Evolutionary conservation across 2,113 vertebrate species (phyloP), one percentile per base, ranked within the genome.

Genomic region (Oreotrochilus melanogaster): DNA sequence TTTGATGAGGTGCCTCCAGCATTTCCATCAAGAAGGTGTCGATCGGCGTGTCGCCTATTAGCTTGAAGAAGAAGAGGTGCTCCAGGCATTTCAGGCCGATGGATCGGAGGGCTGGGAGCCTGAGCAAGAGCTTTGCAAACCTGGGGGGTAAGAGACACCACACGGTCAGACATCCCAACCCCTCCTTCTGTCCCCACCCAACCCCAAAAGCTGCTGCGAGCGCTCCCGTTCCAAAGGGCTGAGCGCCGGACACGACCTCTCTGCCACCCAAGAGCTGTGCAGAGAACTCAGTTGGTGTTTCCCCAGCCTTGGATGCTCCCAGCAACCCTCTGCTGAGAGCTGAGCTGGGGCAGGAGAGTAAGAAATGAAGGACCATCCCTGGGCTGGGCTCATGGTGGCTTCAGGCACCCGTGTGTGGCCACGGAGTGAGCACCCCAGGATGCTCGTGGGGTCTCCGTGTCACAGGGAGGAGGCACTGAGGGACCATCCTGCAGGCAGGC

Each of bases 21-120:
- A 99, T 99, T 97, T 99, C 99, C 99, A 99, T 99, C 95, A 99
- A 97, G 98, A 99, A 99, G 96, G 99, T 99, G 98, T 99, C 99
- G 17, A 99, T 99, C 51, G 99, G 99, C 11, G 99, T 99, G 98
- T 99, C 99, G 5, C 99, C 99, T 88, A 99, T 99, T 97, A 99
- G 99, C 96, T 99, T 99, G 98, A 99, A 99, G 98, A 99, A 99
- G 98, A 99, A 99, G 64, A 99, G 98, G 93, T 99, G 99, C 96
- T 99, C 99, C 97, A 99, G 98, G 98, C 99, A 99, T 98, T 99
- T 99, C 67, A 99, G 98, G 86, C 99, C 99, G 16, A 99, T 99
- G 94, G 99, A 99, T 21, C 99, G 99, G 60, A 99, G 98, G 8
- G 99, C 99, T 0, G 99, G 99, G 92, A 99, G 98, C 66, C 99